Conservation (phyloP, 1,140 invertebrate species). For the Hypothenemus hampei region DNA sequence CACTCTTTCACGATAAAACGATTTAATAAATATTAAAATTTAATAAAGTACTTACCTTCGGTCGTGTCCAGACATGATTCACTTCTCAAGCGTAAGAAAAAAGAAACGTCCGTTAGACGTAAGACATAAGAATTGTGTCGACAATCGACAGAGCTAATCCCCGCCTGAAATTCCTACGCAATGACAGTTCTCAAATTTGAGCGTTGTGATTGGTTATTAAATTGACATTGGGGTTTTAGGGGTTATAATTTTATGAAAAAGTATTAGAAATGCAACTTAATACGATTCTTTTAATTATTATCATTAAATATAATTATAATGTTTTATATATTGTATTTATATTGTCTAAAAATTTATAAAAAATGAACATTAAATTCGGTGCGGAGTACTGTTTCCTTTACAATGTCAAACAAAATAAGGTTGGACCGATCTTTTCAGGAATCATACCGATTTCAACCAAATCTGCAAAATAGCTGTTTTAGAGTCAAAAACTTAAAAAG, state of each 20-base stretch:
- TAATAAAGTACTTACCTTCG: slow-evolving; percentile 17
- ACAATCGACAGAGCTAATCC: too few relatives aligned
- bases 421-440: too few relatives aligned
- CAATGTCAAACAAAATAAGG: too few relatives aligned
- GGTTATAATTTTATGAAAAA: not conserved
- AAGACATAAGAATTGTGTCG: not conserved
- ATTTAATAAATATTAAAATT: slow-evolving; percentile 2
- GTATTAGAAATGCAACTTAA: not conserved
- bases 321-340: not conserved
- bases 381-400: too few relatives aligned
- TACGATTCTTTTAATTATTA: too few relatives aligned
- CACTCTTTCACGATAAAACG: not conserved
- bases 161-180: not conserved
- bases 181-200: too few relatives aligned
- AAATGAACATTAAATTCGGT: not conserved
- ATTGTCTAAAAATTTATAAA: not conserved
- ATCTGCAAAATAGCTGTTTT: too few relatives aligned
- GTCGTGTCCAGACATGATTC: slow-evolving; percentile 23
- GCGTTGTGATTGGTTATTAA: too few relatives aligned
- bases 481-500: too few relatives aligned
- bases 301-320: not conserved
- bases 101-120: slow-evolving; percentile 2
- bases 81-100: slow-evolving; percentile 13
- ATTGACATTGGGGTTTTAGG: too few relatives aligned
- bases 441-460: too few relatives aligned